These are phyloP conservation scores for Yponomeuta sedellus DNA, from an alignment of 2,888 invertebrate genomes.

Conservation along the genomic window DNA sequence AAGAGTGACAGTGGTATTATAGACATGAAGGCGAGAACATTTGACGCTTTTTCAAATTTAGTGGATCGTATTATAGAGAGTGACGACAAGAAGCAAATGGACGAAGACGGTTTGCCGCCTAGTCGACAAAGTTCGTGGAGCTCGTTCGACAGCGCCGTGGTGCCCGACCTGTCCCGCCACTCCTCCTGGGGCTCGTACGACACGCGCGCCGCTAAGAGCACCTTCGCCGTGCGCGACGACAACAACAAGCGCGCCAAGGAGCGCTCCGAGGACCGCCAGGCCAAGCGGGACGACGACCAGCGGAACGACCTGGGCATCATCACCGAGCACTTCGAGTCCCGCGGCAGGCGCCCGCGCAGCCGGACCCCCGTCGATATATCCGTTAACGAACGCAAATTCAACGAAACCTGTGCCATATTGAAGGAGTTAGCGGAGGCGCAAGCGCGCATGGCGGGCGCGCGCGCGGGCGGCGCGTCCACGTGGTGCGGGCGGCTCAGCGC, in stretches of 20 bases:
- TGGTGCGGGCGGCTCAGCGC: slow-evolving; percentile 75
- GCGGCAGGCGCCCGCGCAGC: slow-evolving; percentile 19
- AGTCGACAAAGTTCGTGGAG: slow-evolving; percentile 78
- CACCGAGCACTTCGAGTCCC: slow-evolving; percentile 49
- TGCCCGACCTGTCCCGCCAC: slow-evolving; percentile 83
- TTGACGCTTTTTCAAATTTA: slow-evolving; percentile 83
- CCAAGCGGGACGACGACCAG: slow-evolving; percentile 49
- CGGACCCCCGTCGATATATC: slow-evolving; percentile 36
- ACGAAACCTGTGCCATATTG: slow-evolving; percentile 79
- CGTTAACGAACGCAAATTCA: slow-evolving; percentile 63
- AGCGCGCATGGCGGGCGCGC: slow-evolving; percentile 53
- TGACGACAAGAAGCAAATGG: slow-evolving; percentile 41
- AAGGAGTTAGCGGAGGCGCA: slow-evolving; percentile 68
- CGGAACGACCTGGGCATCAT: slow-evolving; percentile 53
- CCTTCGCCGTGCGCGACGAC: slow-evolving; percentile 7
- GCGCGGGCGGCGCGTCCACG: slow-evolving; percentile 53
- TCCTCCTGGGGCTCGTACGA: slow-evolving; percentile 91
- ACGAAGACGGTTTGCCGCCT: neutral
- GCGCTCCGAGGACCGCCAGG: slow-evolving; percentile 27
- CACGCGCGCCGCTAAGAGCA: slow-evolving; percentile 56
- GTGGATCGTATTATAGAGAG: slow-evolving; percentile 82
- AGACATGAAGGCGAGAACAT: slow-evolving; percentile 62
- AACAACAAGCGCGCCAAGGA: slow-evolving; percentile 21
- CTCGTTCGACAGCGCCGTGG: slow-evolving; percentile 86
- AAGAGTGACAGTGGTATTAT: slow-evolving; percentile 72